phyloP scores from a whole-genome alignment of 2,113 vertebrate species.

The Apistogramma diplotaenia region DNA sequence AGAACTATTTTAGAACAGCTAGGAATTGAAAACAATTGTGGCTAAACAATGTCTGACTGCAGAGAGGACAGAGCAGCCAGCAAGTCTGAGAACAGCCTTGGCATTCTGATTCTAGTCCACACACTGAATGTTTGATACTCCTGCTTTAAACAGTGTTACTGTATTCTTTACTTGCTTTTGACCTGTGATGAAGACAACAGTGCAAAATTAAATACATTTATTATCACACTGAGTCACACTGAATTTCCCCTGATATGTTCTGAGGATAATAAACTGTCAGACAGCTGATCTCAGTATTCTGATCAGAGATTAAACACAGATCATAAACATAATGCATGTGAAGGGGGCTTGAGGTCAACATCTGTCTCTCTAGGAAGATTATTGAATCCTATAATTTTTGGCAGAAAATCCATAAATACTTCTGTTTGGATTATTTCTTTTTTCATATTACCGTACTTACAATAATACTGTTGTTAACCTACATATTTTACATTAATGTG shows the following conservation, averaged over 20 bases:
- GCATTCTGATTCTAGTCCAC: neutral
- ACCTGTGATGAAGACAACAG: neutral
- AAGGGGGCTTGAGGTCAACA: neutral
- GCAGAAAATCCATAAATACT: conserved; percentile 43
- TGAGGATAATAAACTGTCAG: neutral
- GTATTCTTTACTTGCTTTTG: neutral
- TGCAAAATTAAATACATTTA: neutral
- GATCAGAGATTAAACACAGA: conserved; percentile 31
- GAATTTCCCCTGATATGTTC: neutral
- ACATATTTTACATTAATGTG: conserved; percentile 43
- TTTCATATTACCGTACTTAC: conserved; percentile 50
- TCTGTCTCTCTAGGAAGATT: conserved; percentile 53
- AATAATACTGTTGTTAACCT: conserved; percentile 62
- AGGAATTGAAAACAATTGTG: too few species aligned
- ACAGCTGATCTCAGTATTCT: neutral
- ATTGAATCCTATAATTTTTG: neutral
- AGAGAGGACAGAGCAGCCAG: neutral
- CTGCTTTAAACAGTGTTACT: neutral
- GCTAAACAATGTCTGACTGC: too few species aligned
- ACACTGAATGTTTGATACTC: neutral
- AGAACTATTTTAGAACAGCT: too few species aligned
- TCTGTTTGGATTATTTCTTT: conserved; percentile 34
- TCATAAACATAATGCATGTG: neutral
- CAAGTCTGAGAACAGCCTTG: neutral
- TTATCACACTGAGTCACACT: neutral